Conservation (phyloP, 2,888 invertebrate species). For the Emesis castigata region DNA sequence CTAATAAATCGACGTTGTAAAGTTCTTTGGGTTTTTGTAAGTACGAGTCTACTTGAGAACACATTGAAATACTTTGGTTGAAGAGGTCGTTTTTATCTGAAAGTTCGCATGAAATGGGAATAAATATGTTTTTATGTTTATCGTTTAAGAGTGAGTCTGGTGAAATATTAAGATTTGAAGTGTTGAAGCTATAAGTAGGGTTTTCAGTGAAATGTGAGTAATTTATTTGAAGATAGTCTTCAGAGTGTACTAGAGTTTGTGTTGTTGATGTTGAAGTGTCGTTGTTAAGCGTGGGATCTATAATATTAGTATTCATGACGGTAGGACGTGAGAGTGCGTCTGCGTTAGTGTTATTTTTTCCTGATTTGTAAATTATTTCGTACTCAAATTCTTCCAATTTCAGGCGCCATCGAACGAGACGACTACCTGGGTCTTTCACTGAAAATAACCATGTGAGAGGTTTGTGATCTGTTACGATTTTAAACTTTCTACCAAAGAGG, state of each 20-base stretch:
- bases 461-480: slow-evolving; percentile 62
- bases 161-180: slow-evolving; percentile 30
- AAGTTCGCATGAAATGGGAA: slow-evolving; percentile 62
- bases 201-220: not conserved
- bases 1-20: slow-evolving; percentile 63
- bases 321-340: slow-evolving; percentile 68
- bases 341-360: slow-evolving; percentile 67
- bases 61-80: slow-evolving; percentile 63
- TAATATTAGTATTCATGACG: slow-evolving; percentile 49
- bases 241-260: slow-evolving; percentile 48
- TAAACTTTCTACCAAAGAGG: no score
- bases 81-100: slow-evolving; percentile 63
- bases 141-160: slow-evolving; percentile 64
- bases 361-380: slow-evolving; percentile 69
- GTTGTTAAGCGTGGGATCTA: slow-evolving; percentile 38
- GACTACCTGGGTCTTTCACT: slow-evolving; percentile 65
- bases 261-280: slow-evolving; percentile 48
- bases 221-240: not conserved
- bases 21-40: slow-evolving; percentile 61
- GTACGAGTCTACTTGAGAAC: slow-evolving; percentile 63
- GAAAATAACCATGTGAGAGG: slow-evolving; percentile 64
- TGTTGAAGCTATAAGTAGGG: not conserved
- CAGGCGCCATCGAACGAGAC: no score
- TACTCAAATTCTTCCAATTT: no score
- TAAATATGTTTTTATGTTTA: slow-evolving; percentile 67